Evolutionary conservation across 2,797 vertebrate genomes (phyloP).

Genomic region (Smutsia temminckii): DNA sequence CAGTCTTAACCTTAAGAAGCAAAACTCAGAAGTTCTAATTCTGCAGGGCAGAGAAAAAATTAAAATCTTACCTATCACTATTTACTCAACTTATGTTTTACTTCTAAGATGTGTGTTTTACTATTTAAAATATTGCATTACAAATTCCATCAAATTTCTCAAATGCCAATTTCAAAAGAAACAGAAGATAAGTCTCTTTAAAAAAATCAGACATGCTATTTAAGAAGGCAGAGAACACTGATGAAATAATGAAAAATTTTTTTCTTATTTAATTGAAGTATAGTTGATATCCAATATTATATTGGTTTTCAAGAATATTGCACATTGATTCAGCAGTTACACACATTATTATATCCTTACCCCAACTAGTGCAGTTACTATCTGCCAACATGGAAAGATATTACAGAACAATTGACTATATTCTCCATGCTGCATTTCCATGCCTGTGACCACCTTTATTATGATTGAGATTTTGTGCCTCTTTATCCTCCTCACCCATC

Average conservation of each 20-base stretch:
- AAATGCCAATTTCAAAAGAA: slow-evolving; percentile 16
- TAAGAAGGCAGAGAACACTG: neutral
- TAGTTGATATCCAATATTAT: no score
- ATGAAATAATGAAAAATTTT: neutral
- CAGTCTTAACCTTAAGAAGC: neutral
- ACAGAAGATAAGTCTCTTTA: neutral
- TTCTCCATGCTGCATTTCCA: no score
- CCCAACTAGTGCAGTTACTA: no score
- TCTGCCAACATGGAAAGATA: no score
- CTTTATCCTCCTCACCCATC: no score
- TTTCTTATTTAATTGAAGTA: neutral
- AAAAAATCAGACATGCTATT: neutral
- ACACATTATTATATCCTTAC: no score
- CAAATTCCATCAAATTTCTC: slow-evolving; percentile 18
- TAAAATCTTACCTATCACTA: neutral
- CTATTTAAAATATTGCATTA: neutral
- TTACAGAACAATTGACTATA: no score
- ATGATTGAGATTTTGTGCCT: no score
- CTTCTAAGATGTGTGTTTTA: neutral
- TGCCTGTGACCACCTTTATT: no score
- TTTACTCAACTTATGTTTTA: neutral
- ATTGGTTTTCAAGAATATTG: no score
- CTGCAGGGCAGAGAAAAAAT: neutral
- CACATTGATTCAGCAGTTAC: no score
- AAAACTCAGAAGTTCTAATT: slow-evolving; percentile 31